These are phyloP conservation scores for Micrasema longulum DNA, from an alignment of 1,140 invertebrate species.

Conservation along the genomic window DNA sequence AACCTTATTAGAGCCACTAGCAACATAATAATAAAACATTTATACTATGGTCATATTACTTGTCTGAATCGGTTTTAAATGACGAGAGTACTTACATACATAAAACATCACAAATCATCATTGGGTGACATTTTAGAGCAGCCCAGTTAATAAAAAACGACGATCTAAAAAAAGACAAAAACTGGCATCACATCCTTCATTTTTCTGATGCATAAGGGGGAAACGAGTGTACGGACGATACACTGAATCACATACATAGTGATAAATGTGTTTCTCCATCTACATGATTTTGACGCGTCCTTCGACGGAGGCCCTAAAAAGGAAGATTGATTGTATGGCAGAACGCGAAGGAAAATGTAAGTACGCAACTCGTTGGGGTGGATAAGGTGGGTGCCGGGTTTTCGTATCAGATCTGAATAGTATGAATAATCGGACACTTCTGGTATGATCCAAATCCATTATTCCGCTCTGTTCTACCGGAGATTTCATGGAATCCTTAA, in stretches of 20 bases:
- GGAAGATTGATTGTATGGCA: conserved; percentile 46
- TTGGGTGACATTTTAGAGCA: conserved; percentile 4
- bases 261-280: conserved; percentile 46
- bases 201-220: neutral
- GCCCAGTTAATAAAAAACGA: conserved; percentile 1
- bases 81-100: too few relatives aligned
- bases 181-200: neutral
- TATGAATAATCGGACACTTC: conserved; percentile 30
- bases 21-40: too few relatives aligned
- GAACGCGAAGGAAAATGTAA: neutral
- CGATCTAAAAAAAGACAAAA: neutral
- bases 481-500: neutral
- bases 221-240: neutral
- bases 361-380: neutral
- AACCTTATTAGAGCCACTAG: too few relatives aligned
- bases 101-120: conserved; percentile 12
- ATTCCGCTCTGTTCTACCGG: neutral
- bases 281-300: conserved; percentile 39
- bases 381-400: too few relatives aligned
- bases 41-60: too few relatives aligned
- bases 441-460: neutral
- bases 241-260: conserved; percentile 24
- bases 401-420: neutral
- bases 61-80: too few relatives aligned
- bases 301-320: conserved; percentile 37